phyloP scores from a whole-genome alignment of 1,140 invertebrate genomes.

The Drosophila elegans region DNA sequence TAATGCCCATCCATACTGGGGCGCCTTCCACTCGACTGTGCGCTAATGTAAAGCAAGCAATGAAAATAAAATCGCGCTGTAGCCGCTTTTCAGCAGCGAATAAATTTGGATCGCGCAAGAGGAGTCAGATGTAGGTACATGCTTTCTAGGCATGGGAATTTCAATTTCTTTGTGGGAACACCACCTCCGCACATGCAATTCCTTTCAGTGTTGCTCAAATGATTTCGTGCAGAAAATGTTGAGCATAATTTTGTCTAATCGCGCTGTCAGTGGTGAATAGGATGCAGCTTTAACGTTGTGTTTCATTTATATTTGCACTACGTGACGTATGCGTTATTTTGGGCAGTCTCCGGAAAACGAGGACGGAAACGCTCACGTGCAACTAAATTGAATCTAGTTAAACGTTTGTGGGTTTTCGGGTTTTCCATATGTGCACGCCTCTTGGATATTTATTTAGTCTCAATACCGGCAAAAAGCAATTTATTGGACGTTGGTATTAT shows the following conservation, averaged over 20 bases:
- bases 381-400: conserved; percentile 54
- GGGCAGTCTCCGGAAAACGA: conserved; percentile 20
- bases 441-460: conserved; percentile 56
- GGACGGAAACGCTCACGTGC: conserved; percentile 47
- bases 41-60: conserved; percentile 77
- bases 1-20: conserved; percentile 58
- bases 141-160: conserved; percentile 43
- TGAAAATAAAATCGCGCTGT: conserved; percentile 71
- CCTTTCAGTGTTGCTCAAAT: conserved; percentile 57
- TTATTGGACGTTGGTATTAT: conserved; percentile 32
- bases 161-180: conserved; percentile 58
- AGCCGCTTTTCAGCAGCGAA: conserved; percentile 67
- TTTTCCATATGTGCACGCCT: conserved; percentile 14
- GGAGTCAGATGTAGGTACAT: conserved; percentile 23
- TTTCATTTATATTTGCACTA: conserved; percentile 72
- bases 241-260: conserved; percentile 80
- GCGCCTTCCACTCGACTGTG: conserved; percentile 62
- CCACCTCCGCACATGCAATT: conserved; percentile 33
- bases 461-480: conserved; percentile 17
- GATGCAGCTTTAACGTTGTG: conserved; percentile 41
- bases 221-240: conserved; percentile 79
- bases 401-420: conserved; percentile 42
- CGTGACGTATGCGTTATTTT: conserved; percentile 78
- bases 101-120: conserved; percentile 64
- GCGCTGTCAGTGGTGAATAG: conserved; percentile 41